Conservation (phyloP, 2,888 invertebrate genomes). For the Drosophila cyrtoloma region DNA sequence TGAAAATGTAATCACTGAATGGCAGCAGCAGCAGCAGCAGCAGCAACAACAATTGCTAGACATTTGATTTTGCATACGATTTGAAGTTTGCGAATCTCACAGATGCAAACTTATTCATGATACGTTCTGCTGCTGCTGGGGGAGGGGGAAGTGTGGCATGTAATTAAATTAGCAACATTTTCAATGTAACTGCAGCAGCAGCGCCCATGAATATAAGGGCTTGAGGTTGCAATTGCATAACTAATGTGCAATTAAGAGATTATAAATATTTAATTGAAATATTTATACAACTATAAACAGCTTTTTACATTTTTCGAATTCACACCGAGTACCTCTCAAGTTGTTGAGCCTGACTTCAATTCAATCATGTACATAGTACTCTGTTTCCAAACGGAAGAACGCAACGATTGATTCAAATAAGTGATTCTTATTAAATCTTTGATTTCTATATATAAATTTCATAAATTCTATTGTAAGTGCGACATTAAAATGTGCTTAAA, state of each 20-base stretch:
- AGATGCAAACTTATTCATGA: constrained; percentile 40
- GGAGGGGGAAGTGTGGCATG: neutral
- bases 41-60: constrained; percentile 23
- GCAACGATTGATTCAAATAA: neutral
- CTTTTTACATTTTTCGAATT: neutral
- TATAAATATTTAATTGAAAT: constrained; percentile 1
- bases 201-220: constrained; percentile 5
- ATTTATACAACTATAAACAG: neutral
- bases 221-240: neutral
- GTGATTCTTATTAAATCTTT: neutral
- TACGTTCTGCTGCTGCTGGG: constrained; percentile 8
- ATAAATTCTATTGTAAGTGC: neutral
- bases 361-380: neutral
- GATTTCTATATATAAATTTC: neutral
- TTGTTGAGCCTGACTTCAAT: neutral
- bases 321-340: neutral
- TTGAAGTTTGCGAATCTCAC: constrained; percentile 51
- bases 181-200: constrained; percentile 1
- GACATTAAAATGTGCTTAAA: neutral
- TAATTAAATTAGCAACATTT: constrained; percentile 20
- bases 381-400: neutral
- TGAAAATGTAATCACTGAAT: constrained; percentile 66
- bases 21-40: constrained; percentile 30
- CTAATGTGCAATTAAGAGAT: constrained; percentile 4
- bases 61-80: constrained; percentile 57